Percentiles rank a stretch among this genome's conserved stretches.
Conservation (phyloP, 2,888 invertebrate species). For the Acanthosepion pharaonis region DNA sequence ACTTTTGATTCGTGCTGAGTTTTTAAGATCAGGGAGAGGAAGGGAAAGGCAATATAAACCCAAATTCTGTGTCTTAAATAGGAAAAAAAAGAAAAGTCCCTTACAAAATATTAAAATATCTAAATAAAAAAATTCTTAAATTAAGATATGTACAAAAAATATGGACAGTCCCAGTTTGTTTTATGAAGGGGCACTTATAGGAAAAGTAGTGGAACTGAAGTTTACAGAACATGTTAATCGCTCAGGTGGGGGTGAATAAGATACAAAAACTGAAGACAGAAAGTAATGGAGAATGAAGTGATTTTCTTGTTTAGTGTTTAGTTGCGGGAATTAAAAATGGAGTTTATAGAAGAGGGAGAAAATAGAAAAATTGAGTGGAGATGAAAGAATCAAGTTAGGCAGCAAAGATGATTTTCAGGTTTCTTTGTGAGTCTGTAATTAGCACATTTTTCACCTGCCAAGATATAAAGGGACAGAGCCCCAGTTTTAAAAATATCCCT, state of each 20-base stretch:
- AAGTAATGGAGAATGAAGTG: background rate
- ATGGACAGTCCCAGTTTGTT: background rate
- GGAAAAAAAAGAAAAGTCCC: background rate
- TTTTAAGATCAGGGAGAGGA: background rate
- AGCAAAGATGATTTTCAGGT: background rate
- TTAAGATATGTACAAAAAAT: constrained; percentile 33
- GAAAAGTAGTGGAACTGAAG: background rate
- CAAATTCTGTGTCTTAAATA: background rate
- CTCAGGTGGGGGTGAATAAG: too few relatives aligned
- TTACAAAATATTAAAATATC: background rate
- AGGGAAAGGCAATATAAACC: constrained; percentile 13
- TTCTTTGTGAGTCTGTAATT: background rate
- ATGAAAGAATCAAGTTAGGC: background rate
- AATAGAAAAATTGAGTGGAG: background rate
- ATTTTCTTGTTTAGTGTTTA: background rate
- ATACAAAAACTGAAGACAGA: background rate
- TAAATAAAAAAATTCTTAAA: background rate
- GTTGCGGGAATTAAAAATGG: constrained; percentile 15
- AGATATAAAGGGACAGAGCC: background rate
- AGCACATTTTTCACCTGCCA: background rate
- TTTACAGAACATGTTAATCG: background rate
- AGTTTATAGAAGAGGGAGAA: background rate
- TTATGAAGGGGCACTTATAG: background rate
- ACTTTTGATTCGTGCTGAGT: constrained; percentile 11
- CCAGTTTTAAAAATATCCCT: background rate